Evolutionary conservation across 2,888 invertebrate species (phyloP).

Genomic region (Xanthorhoe spadicearia): DNA sequence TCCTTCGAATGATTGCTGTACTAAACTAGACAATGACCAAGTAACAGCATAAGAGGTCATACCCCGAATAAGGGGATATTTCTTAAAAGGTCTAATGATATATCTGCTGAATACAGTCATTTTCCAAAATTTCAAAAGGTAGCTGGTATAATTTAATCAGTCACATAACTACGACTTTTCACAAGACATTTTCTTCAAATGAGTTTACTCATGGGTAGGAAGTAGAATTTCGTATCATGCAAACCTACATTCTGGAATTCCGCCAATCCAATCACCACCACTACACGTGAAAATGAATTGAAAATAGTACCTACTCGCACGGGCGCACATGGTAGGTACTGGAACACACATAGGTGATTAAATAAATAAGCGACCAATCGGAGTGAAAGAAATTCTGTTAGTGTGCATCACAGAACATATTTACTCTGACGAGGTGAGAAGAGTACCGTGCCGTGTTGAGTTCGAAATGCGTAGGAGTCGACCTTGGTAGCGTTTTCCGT

Average conservation of each 20-base stretch:
- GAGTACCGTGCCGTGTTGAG: neutral
- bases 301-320: slow-evolving; percentile 10
- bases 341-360: slow-evolving; percentile 13
- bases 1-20: slow-evolving; percentile 89
- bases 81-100: slow-evolving; percentile 60
- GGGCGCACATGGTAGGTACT: too few relatives aligned
- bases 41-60: slow-evolving; percentile 89
- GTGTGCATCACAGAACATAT: too few relatives aligned
- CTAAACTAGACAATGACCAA: slow-evolving; percentile 90
- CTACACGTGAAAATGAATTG: slow-evolving; percentile 10
- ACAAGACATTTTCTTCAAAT: neutral
- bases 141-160: neutral
- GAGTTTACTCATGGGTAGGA: slow-evolving; percentile 29
- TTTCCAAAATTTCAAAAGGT: slow-evolving; percentile 24
- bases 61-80: slow-evolving; percentile 82
- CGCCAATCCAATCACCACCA: slow-evolving; percentile 51
- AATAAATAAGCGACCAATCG: slow-evolving; percentile 8
- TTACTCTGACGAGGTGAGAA: too few relatives aligned
- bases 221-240: slow-evolving; percentile 36
- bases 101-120: slow-evolving; percentile 69
- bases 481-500: slow-evolving; percentile 23
- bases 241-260: slow-evolving; percentile 49
- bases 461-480: slow-evolving; percentile 23
- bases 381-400: slow-evolving; percentile 5
- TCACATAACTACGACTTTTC: neutral